Percentiles rank a stretch among this genome's conserved stretches.
Conservation (phyloP, 2,797 vertebrate species). For the Steatocranus sp. region DNA sequence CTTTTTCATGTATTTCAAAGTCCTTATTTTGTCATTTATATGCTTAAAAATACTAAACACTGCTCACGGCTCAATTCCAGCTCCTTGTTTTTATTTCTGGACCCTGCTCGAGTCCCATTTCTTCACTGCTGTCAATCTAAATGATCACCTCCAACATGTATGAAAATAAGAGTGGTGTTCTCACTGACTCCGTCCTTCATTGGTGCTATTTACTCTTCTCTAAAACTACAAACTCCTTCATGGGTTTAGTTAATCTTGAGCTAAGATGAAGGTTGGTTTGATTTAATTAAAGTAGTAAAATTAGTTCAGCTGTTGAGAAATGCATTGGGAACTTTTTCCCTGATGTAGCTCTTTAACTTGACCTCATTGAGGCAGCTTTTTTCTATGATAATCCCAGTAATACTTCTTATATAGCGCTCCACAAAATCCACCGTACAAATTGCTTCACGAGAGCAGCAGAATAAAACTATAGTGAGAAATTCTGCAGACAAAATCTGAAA, state of each 20-base stretch:
- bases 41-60: not conserved
- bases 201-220: accelerated
- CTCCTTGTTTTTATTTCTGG: not conserved
- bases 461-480: not conserved
- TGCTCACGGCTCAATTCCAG: not conserved
- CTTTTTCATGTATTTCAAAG: not conserved
- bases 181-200: not conserved
- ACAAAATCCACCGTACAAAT: accelerated
- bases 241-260: not conserved
- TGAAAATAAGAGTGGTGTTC: accelerated
- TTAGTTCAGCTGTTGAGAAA: accelerated
- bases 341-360: accelerated
- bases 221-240: accelerated
- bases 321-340: accelerated
- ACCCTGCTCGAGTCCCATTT: not conserved
- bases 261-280: accelerated
- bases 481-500: accelerated
- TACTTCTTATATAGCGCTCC: accelerated
- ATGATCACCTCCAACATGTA: accelerated
- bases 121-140: not conserved
- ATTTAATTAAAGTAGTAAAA: not conserved
- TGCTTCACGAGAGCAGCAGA: accelerated
- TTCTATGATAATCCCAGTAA: accelerated
- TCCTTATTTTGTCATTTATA: not conserved
- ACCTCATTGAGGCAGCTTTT: accelerated